phyloP scores from a whole-genome alignment of 2,888 invertebrate species.

The Drosophila hamatofila region DNA sequence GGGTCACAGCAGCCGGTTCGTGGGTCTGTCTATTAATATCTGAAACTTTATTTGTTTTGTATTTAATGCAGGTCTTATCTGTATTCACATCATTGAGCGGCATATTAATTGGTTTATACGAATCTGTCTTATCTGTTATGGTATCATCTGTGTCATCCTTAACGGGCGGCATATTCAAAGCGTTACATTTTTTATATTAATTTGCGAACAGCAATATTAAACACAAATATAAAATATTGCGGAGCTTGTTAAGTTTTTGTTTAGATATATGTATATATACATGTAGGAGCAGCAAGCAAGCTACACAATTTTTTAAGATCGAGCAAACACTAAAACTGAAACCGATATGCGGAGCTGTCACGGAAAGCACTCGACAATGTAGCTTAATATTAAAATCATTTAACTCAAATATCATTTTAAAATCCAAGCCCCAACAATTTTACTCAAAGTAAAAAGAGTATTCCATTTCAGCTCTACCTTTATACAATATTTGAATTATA shows the following conservation, averaged over 20 bases:
- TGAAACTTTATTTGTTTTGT: constrained; percentile 71
- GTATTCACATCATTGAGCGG: constrained; percentile 39
- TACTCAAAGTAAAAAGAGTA: too few species aligned
- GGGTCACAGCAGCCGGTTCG: constrained; percentile 13
- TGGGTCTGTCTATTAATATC: constrained; percentile 52
- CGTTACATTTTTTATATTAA: constrained; percentile 19
- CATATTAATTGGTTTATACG: constrained; percentile 35
- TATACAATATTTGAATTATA: neutral
- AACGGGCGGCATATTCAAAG: constrained; percentile 48
- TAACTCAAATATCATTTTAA: too few species aligned
- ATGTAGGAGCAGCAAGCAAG: neutral
- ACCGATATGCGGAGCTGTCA: neutral
- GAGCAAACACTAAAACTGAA: neutral
- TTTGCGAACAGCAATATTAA: constrained; percentile 5
- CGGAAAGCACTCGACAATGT: neutral
- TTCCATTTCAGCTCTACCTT: too few species aligned
- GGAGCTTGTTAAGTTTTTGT: neutral
- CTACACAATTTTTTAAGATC: neutral
- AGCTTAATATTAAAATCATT: neutral
- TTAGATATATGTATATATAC: neutral
- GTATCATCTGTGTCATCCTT: constrained; percentile 54
- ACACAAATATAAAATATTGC: neutral
- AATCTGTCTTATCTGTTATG: constrained; percentile 40
- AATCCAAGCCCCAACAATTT: too few species aligned
- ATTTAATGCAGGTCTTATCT: constrained; percentile 57